Conservation (phyloP, 2,888 invertebrate species). For the Hemithea aestivaria region DNA sequence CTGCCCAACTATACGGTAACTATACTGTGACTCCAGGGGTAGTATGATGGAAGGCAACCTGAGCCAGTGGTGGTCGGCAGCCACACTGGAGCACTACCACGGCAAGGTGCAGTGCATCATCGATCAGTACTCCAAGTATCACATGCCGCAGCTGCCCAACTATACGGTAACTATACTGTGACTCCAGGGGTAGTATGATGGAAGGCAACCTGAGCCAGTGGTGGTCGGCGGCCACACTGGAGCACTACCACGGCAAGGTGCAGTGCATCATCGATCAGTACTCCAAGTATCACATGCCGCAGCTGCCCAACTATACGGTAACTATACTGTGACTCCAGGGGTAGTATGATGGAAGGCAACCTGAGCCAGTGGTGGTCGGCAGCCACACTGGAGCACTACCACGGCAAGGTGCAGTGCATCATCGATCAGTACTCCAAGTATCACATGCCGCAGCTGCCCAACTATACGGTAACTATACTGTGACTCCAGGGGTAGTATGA, state of each 20-base stretch:
- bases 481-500: too few species aligned
- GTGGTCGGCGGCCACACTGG: slow-evolving; percentile 85
- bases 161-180: slow-evolving; percentile 66
- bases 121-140: slow-evolving; percentile 83
- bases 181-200: too few species aligned
- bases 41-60: slow-evolving; percentile 89
- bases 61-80: slow-evolving; percentile 86
- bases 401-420: slow-evolving; percentile 84
- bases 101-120: slow-evolving; percentile 85
- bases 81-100: slow-evolving; percentile 83
- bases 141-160: slow-evolving; percentile 82
- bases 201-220: slow-evolving; percentile 88
- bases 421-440: slow-evolving; percentile 84
- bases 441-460: slow-evolving; percentile 82
- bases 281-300: slow-evolving; percentile 82
- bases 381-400: slow-evolving; percentile 83
- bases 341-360: slow-evolving; percentile 90
- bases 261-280: slow-evolving; percentile 87
- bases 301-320: slow-evolving; percentile 81
- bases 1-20: slow-evolving; percentile 80
- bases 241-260: slow-evolving; percentile 83
- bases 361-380: slow-evolving; percentile 87
- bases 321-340: slow-evolving; percentile 31
- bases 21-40: too few species aligned
- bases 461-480: slow-evolving; percentile 69